A percentile compares a stretch with the other conserved stretches of the same genome.
Evolutionary conservation across 2,113 vertebrate genomes (phyloP).

Genomic region (Dendrocopos noguchii): DNA sequence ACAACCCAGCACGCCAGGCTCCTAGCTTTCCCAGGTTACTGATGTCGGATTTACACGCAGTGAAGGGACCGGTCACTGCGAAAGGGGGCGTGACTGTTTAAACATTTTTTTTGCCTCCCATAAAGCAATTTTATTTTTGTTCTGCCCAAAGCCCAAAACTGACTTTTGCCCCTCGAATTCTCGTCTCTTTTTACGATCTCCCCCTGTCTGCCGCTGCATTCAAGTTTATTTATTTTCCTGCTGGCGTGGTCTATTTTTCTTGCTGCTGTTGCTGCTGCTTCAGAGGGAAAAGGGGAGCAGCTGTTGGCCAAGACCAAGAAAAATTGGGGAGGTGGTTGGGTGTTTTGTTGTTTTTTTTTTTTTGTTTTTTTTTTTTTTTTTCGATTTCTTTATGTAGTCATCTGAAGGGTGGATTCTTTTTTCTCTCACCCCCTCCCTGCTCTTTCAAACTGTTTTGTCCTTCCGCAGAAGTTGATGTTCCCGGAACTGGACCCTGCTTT

Average conservation of each 20-base stretch:
- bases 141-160: slow-evolving; percentile 48
- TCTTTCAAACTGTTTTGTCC: slow-evolving; percentile 73
- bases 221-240: slow-evolving; percentile 78
- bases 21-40: slow-evolving; percentile 41
- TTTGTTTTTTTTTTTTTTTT: neutral
- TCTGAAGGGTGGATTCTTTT: slow-evolving; percentile 62
- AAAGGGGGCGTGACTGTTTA: slow-evolving; percentile 77
- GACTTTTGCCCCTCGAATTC: slow-evolving; percentile 75
- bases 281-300: slow-evolving; percentile 55
- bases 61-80: slow-evolving; percentile 57
- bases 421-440: neutral
- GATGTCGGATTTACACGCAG: slow-evolving; percentile 72
- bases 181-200: slow-evolving; percentile 56
- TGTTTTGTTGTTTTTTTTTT: neutral
- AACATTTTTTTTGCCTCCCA: slow-evolving; percentile 44
- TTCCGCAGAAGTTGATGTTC: slow-evolving; percentile 79
- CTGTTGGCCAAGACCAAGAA: slow-evolving; percentile 50
- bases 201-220: slow-evolving; percentile 71
- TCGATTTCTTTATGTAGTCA: slow-evolving; percentile 64
- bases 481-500: slow-evolving; percentile 49
- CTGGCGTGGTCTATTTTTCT: slow-evolving; percentile 53
- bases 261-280: slow-evolving; percentile 21
- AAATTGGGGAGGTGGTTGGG: neutral
- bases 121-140: slow-evolving; percentile 51
- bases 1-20: slow-evolving; percentile 5